Percentiles rank a stretch among this genome's conserved stretches.
phyloP scores from a whole-genome alignment of 1,140 invertebrate species.

The Brachionus koreanus region DNA sequence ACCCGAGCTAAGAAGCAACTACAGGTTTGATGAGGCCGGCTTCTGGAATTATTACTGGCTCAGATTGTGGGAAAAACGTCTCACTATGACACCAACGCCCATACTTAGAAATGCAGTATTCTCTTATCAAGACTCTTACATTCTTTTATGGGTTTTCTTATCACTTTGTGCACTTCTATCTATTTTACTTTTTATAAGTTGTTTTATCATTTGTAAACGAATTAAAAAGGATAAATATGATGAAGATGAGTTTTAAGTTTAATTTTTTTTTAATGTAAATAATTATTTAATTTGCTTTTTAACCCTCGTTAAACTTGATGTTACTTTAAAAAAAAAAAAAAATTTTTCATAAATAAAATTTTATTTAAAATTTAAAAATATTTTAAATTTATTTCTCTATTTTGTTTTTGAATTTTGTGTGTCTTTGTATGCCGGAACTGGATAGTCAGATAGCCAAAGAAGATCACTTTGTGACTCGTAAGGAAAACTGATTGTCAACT shows the following conservation, averaged over 20 bases:
- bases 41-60: conserved; percentile 44
- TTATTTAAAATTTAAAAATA: neutral
- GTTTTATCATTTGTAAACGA: conserved; percentile 33
- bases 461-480: neutral
- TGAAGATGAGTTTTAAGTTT: conserved; percentile 9
- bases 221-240: conserved; percentile 43
- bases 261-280: neutral
- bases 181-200: neutral
- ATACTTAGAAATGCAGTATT: conserved; percentile 17
- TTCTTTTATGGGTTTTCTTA: conserved; percentile 22
- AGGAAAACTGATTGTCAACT: neutral
- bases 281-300: neutral
- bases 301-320: no score
- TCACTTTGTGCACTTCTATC: neutral
- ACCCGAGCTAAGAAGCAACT: neutral
- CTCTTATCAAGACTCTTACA: conserved; percentile 42
- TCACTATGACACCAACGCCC: conserved; percentile 29
- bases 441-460: neutral
- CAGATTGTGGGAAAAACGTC: neutral
- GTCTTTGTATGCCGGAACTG: neutral
- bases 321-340: neutral
- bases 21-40: conserved; percentile 32
- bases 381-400: neutral
- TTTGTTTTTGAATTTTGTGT: neutral
- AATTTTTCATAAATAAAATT: neutral